Base-by-base conservation (phyloP, 2,797 vertebrate species). In the Ficedula albicollis region DNA sequence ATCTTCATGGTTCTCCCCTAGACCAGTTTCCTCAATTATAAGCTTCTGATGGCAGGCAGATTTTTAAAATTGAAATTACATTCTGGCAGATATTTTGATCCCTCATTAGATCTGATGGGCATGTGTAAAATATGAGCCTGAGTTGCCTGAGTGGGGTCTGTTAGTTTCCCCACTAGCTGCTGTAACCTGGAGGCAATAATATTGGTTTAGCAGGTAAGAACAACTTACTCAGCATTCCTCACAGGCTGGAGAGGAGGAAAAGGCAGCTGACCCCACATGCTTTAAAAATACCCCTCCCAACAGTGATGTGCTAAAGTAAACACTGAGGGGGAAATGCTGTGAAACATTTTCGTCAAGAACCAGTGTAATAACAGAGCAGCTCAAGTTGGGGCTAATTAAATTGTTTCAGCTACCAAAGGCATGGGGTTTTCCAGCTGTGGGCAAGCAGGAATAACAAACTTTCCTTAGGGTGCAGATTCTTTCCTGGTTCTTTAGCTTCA, bases 331-430 rank as follows among this genome's bases (percentile, higher is more conserved):
- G 68, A 87, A 93, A 87, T 69, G n/a, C 74, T 87, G 63, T 68
- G 78, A 80, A 87, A 89, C 0, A 0, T 54, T 75, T 93, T 94
- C 0, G 1, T 69, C 74, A 85, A 68, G 68, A 59, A 38, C 41
- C 69, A 72, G 21, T 41, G 34, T 64, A 96, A 92, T 86, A 97
- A 69, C 38, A 84, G 48, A 85, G 41, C 32, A 27, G 59, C 59
- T 90, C 54, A 39, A 82, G 72, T 70, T 60, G 84, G 59, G 84
- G 58, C 55, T 97, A 97, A 97, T 97, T 96, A 94, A 82, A 91
- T 84, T 93, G 48, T 85, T 97, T 93, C 89, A 79, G 67, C 80
- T 87, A 95, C 55, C 51, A 88, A 23, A 79, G 72, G 58, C 80
- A 93, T 81, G 68, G 48, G n/a, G 59, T 67, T 96, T 94, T 93